A percentile compares a stretch with the other conserved stretches of the same genome.
Conservation (phyloP, 2,888 invertebrate species). For the Eubasilissa splendida region DNA sequence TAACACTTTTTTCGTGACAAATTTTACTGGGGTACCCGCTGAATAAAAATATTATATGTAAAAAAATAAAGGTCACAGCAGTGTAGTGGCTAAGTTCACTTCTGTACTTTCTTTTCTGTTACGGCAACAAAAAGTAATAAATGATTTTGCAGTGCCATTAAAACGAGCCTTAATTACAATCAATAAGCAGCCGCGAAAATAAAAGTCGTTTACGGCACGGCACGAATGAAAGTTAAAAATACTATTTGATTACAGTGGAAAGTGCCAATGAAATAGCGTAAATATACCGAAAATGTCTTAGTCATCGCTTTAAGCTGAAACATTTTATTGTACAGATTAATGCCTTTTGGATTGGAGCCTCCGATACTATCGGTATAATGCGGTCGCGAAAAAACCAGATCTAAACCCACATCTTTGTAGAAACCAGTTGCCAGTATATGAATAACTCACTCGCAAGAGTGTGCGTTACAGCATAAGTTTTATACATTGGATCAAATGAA, state of each 20-base stretch:
- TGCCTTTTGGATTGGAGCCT: background rate
- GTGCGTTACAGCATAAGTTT: background rate
- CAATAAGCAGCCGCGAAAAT: constrained; percentile 25
- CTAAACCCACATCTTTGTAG: background rate
- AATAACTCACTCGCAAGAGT: background rate
- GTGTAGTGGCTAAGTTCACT: too few relatives aligned
- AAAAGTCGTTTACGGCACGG: constrained; percentile 9
- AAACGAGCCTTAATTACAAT: constrained; percentile 26
- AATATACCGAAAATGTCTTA: background rate
- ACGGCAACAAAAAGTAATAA: background rate
- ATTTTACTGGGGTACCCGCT: too few relatives aligned
- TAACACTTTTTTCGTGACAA: too few relatives aligned
- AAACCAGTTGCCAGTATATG: background rate
- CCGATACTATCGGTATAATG: background rate
- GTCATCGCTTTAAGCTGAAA: background rate
- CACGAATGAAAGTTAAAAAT: constrained; percentile 16
- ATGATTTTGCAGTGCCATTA: background rate
- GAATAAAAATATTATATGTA: too few relatives aligned
- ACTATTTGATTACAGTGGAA: background rate
- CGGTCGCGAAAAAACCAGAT: constrained; percentile 4
- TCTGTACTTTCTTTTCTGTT: background rate
- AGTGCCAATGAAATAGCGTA: background rate
- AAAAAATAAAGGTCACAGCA: too few relatives aligned
- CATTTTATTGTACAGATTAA: background rate
- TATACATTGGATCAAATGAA: background rate